Base-by-base conservation (phyloP, 2,113 vertebrate species). In the Dendropsophus ebraccatus region DNA sequence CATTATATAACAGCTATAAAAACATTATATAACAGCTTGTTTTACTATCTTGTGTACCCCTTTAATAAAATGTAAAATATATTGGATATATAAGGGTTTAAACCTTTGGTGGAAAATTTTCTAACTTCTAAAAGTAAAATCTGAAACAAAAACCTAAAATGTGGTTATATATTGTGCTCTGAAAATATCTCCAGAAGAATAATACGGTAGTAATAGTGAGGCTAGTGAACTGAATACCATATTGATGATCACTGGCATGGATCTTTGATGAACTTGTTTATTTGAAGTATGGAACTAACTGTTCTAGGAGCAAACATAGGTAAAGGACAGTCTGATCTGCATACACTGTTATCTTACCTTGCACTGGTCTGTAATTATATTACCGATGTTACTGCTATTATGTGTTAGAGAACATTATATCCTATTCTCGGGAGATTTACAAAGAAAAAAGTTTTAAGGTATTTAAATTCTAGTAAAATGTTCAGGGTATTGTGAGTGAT, bases 261-360 rank as follows among this genome's bases (percentile, higher is more conserved):
- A 14, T 35, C 72, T 80, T 65, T 87, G 69, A 50, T 50, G 75
- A 17, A 49, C 21, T 25, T 79, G 77, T 87, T 87, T 87, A 81
- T 87, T 81, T 87, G 69, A 16, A 74, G n/a, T 62, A 32, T 62
- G 69, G 50, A n/a, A 87, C 77, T 52, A 9, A 49, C 52, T 87
- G 85, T 87, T 41, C 85, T 65, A 49, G 28, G 25, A 81, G 67
- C 32, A 58, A 35, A 52, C 8, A 28, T 52, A 81, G 50, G 50
- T 60, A 73, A 81, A 87, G 85, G 74, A 87, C 85, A 87, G 67
- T 11, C 30, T 87, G 85, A 62, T 87, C 85, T 81, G 85, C 65
- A 74, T 87, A 74, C 52, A 62, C 52, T 32, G 19, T 81, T 74
- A 87, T 81, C 77, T 81, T 32, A 10, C 41, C 23, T 37, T 81